Evolutionary conservation across 2,888 invertebrate species (phyloP).

Genomic region (Scrobipalpa atriplicella): DNA sequence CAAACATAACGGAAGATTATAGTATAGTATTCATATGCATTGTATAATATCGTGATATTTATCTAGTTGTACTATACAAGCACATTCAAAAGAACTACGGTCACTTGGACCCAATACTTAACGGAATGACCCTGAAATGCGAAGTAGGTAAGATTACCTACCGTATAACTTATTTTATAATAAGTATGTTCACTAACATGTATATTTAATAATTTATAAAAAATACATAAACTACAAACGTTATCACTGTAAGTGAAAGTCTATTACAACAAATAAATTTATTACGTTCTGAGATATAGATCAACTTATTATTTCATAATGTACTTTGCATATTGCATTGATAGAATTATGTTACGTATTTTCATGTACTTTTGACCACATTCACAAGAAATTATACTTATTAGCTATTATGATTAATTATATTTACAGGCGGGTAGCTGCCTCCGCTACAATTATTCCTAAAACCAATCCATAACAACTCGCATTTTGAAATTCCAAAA

Average conservation of each 20-base stretch:
- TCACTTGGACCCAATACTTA: slow-evolving; percentile 26
- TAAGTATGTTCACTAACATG: neutral
- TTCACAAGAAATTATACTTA: neutral
- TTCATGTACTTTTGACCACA: neutral
- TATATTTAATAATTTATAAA: slow-evolving; percentile 12
- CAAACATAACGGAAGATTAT: slow-evolving; percentile 22
- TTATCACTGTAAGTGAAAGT: slow-evolving; percentile 1
- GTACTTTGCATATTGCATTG: slow-evolving; percentile 9
- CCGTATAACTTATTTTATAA: slow-evolving; percentile 16
- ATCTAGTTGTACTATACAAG: slow-evolving; percentile 24
- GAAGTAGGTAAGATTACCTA: slow-evolving; percentile 9
- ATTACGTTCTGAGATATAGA: neutral
- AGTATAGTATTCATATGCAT: slow-evolving; percentile 11
- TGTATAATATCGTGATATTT: slow-evolving; percentile 17
- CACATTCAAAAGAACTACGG: slow-evolving; percentile 23
- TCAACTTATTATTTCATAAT: slow-evolving; percentile 1
- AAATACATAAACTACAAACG: slow-evolving; percentile 12
- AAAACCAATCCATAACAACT: neutral
- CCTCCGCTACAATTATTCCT: neutral
- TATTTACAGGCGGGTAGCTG: neutral
- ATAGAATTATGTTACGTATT: neutral
- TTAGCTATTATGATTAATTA: neutral
- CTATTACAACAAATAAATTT: slow-evolving; percentile 7
- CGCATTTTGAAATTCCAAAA: neutral
- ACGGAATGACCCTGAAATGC: slow-evolving; percentile 32